Evolutionary conservation across 2,888 invertebrate species (phyloP).

Genomic region (Dryocosmus kuriphilus): DNA sequence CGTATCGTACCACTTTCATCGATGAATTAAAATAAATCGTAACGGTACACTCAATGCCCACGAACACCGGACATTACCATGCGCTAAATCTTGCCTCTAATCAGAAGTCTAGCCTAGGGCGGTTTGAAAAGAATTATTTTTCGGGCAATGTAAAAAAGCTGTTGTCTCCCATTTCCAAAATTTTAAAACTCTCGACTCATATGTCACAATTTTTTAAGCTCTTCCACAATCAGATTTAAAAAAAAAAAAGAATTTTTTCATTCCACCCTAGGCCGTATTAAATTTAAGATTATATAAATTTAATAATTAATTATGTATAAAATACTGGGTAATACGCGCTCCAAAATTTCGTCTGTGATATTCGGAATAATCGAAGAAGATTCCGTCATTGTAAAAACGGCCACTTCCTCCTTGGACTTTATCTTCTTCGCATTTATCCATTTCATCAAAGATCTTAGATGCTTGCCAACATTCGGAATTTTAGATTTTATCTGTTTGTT

Average conservation of each 20-base stretch:
- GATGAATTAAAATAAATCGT: constrained; percentile 37
- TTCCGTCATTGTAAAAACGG: constrained; percentile 19
- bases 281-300: no score
- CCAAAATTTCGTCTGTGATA: constrained; percentile 20
- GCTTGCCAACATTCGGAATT: constrained; percentile 61
- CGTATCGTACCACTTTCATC: constrained; percentile 38
- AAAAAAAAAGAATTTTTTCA: no score
- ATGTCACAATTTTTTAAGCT: no score
- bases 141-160: no score
- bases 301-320: background rate
- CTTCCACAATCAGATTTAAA: no score
- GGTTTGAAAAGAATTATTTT: no score
- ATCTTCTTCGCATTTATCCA: constrained; percentile 51
- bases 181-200: no score
- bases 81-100: constrained; percentile 33
- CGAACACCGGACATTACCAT: constrained; percentile 26
- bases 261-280: no score
- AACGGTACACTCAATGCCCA: constrained; percentile 30
- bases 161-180: no score
- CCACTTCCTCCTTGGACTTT: constrained; percentile 44
- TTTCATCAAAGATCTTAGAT: constrained; percentile 63
- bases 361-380: constrained; percentile 4
- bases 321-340: constrained; percentile 11
- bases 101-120: constrained; percentile 22
- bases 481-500: constrained; percentile 63